Evolutionary conservation across 2,113 vertebrate genomes (phyloP).

Genomic region (Phycodurus eques): DNA sequence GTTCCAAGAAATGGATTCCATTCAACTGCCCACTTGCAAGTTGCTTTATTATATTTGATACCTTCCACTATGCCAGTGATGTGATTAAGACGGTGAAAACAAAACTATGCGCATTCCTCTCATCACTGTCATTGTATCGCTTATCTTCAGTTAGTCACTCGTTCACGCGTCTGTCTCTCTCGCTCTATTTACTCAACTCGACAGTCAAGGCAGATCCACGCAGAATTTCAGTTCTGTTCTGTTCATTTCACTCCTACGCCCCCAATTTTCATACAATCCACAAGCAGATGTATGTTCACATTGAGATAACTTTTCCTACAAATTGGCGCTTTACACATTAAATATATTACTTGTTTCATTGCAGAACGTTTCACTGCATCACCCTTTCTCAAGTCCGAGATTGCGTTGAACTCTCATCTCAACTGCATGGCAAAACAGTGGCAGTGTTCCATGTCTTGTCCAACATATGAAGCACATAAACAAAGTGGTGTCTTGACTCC

Average conservation of each 20-base stretch:
- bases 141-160: too few relatives aligned
- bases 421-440: slow-evolving; percentile 23
- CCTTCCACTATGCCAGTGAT: too few relatives aligned
- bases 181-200: too few relatives aligned
- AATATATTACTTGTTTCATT: not conserved
- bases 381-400: slow-evolving; percentile 1
- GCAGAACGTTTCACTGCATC: not conserved
- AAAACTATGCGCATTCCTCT: too few relatives aligned
- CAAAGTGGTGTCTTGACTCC: slow-evolving; percentile 47
- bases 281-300: not conserved
- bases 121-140: too few relatives aligned
- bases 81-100: too few relatives aligned
- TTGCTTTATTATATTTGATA: not conserved
- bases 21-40: not conserved
- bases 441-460: slow-evolving; percentile 18
- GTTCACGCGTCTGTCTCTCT: too few relatives aligned
- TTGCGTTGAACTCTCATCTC: not conserved
- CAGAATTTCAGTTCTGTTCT: too few relatives aligned
- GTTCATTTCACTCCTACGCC: too few relatives aligned
- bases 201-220: too few relatives aligned
- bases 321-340: not conserved
- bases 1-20: not conserved
- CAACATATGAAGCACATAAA: slow-evolving; percentile 45
- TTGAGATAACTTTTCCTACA: not conserved
- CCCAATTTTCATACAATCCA: not conserved